These are phyloP conservation scores for Himalopsyche phryganea DNA, from an alignment of 1,140 invertebrate genomes.

Conservation along the genomic window DNA sequence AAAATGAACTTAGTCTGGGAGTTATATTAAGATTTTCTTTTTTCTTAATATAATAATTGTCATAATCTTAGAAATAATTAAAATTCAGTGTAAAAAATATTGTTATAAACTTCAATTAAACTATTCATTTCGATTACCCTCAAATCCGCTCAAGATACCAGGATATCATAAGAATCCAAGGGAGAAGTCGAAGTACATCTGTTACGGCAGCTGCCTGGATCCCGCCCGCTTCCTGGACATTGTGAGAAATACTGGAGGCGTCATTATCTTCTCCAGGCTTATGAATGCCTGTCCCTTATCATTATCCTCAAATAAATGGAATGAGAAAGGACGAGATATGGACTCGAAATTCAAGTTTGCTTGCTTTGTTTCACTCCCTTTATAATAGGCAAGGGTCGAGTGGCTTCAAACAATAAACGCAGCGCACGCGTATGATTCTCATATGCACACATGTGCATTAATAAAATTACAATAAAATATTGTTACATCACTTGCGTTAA, in stretches of 20 bases:
- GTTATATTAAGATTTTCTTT: too few relatives aligned
- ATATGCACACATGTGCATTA: too few relatives aligned
- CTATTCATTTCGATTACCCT: too few relatives aligned
- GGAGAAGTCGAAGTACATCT: constrained; percentile 2
- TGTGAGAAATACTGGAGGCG: constrained; percentile 21
- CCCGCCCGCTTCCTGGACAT: constrained; percentile 33
- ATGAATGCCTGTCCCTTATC: constrained; percentile 34
- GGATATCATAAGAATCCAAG: not conserved
- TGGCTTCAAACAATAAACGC: constrained; percentile 7
- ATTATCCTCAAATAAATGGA: constrained; percentile 23
- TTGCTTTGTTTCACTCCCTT: constrained; percentile 8
- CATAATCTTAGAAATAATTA: too few relatives aligned
- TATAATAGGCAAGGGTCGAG: constrained; percentile 9
- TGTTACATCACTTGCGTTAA: too few relatives aligned
- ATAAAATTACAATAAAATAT: too few relatives aligned
- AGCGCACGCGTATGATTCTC: constrained; percentile 7
- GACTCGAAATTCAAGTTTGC: constrained; percentile 15
- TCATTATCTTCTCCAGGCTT: constrained; percentile 21
- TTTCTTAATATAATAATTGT: too few relatives aligned
- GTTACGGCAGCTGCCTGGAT: constrained; percentile 11
- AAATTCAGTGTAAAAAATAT: too few relatives aligned
- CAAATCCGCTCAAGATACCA: too few relatives aligned
- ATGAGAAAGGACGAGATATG: constrained; percentile 21
- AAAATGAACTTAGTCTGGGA: too few relatives aligned
- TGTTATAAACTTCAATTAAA: too few relatives aligned